These are phyloP conservation scores for Palloptera scutellata DNA, from an alignment of 2,888 invertebrate species.

Conservation along the genomic window DNA sequence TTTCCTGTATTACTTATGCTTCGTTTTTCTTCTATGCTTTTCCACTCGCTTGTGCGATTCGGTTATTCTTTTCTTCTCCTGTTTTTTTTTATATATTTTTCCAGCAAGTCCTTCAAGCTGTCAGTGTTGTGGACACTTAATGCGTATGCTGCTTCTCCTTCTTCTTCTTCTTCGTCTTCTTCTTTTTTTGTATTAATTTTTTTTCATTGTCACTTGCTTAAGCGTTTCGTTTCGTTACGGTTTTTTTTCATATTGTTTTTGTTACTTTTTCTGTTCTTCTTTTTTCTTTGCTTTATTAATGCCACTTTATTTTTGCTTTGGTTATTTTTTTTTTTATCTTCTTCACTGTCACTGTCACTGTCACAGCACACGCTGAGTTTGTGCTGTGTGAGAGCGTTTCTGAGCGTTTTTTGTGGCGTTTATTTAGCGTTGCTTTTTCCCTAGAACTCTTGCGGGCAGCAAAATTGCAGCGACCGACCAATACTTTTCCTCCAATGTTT, in stretches of 20 bases:
- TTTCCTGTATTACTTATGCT: not conserved
- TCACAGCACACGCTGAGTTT: conserved; percentile 20
- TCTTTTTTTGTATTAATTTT: too few relatives aligned
- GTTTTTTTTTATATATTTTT: not conserved
- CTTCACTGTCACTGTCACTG: conserved; percentile 33
- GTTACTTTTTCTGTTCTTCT: not conserved
- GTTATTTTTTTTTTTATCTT: not conserved
- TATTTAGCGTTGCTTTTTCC: not conserved
- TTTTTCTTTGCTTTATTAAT: conserved; percentile 17
- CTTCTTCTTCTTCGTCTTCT: too few relatives aligned
- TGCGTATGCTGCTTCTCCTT: too few relatives aligned
- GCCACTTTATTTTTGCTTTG: conserved; percentile 19
- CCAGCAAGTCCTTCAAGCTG: not conserved
- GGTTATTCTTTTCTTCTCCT: not conserved
- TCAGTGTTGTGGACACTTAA: not conserved
- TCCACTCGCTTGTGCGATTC: not conserved
- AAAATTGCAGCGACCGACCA: too few relatives aligned
- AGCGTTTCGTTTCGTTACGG: not conserved
- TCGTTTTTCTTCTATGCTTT: not conserved
- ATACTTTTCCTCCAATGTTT: too few relatives aligned
- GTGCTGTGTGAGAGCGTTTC: not conserved
- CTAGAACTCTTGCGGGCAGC: not conserved
- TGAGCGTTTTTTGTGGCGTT: not conserved
- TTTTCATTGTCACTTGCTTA: not conserved
- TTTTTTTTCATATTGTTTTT: conserved; percentile 13